Base-by-base conservation (phyloP, 1,140 invertebrate species). In the Drosophila kanapiae region DNA sequence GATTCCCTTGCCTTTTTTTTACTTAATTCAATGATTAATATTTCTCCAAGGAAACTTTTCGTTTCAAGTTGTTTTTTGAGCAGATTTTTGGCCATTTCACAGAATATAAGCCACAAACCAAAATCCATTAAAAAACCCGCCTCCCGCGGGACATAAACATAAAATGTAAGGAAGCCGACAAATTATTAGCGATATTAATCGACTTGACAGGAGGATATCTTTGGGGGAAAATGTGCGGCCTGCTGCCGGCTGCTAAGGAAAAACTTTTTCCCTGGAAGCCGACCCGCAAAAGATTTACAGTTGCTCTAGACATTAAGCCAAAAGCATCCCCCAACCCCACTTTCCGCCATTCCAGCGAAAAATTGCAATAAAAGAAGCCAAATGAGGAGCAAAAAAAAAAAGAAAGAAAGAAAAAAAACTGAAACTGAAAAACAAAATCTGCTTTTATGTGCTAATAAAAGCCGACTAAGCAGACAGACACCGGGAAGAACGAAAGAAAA, bases 371-470 rank as follows among this genome's bases (percentile, higher is more conserved):
- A 72, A 71, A 59, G 67, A 58, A 49, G 51, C 64, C 23, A 56
- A 56, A 38, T n/a, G 38, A 64, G 37, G 49, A 11, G 62, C 33
- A 40, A 29, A 33, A 31, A 29, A 47, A n/a, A 47, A 18, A 23
- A 37, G 35, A n/a, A 18, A 40, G 13, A 45, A 43, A 48, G 37
- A 45, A 16, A 9, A 40, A 54, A 35, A 40, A 31, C 38, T 6
- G 35, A 62, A 53, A 67, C 37, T 40, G 33, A 45, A 37, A 60
- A 77, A 45, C 37, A 75, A 76, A 69, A 78, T 78, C 75, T 38
- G 49, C 45, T 78, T 79, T 79, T 64, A 79, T 79, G 75, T 35
- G 75, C 67, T 78, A 59, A 78, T 79, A 79, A 79, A 79, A 79
- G 53, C 42, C 40, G 53, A 31, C 53, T 47, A 49, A 62, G 58